Evolutionary conservation across 2,888 invertebrate species (phyloP), one percentile per base, ranked within the genome.

Genomic region (Acrobasis consociella): DNA sequence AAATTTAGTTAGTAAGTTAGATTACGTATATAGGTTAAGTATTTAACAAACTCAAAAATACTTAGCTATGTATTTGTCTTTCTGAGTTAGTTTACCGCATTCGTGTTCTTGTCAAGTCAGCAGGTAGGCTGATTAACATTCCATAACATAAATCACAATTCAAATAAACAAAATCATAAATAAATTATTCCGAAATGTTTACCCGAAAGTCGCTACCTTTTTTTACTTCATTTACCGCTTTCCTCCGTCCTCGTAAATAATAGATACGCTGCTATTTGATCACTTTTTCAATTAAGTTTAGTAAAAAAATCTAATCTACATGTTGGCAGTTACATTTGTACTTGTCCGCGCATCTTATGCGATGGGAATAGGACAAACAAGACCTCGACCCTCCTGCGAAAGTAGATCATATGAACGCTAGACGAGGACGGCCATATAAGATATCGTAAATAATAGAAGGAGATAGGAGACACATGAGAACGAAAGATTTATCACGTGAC

Each of bases 401-500:
- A 79, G 78, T 83, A 81, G 83, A 87, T 85, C 84, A 87, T 86
- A 82, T 80, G 80, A 78, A 76, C 74, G 80, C 72, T 72, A 73
- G 81, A 89, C 78, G 85, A 82, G 80, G 86, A 88, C 73, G 72
- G 74, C 69, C 68, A 81, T 82, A 87, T 81, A 76, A 80, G 75
- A 76, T 74, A 70, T 74, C 72, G 71, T 77, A 67, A 73, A 78
- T 81, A 81, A 81, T 78, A 75, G 80, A 87, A 78, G 75, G 79
- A 85, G 90, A 89, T 80, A 80, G 87, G 72, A 77, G 72, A 78
- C 70, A 83, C 76, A 83, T 77, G 81, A 78, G 74, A 77, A 73
- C 78, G 78, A 78, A 87, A 91, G 91, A 91, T 92, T 91, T 91
- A 92, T 91, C 89, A 91, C 86, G 91, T 91, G 91, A 90, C 88